Evolutionary conservation across 1,140 invertebrate genomes (phyloP).

Genomic region (Drosophila orena): DNA sequence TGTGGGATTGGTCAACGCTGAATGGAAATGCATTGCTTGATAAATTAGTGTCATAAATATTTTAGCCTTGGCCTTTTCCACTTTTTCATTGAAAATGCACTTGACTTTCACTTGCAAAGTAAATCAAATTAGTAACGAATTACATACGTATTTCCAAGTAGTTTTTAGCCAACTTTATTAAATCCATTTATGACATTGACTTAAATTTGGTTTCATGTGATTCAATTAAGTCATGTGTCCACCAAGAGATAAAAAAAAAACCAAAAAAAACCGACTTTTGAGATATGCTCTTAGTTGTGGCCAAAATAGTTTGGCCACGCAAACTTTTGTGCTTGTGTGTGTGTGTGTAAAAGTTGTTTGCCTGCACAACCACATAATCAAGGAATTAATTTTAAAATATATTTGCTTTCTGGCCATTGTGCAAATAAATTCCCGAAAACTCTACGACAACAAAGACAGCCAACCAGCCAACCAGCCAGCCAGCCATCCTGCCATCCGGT

Average conservation of each 20-base stretch:
- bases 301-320: slow-evolving; percentile 16
- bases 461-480: background rate
- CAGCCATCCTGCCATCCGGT: background rate
- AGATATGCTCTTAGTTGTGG: slow-evolving; percentile 33
- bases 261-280: slow-evolving; percentile 24
- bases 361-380: slow-evolving; percentile 20
- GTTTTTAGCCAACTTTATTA: slow-evolving; percentile 4
- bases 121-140: too few relatives aligned
- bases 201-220: slow-evolving; percentile 25
- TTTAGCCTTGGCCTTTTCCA: too few relatives aligned
- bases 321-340: background rate
- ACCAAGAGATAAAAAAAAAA: background rate
- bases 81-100: too few relatives aligned
- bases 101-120: too few relatives aligned
- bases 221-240: slow-evolving; percentile 30
- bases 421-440: background rate
- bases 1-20: too few relatives aligned
- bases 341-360: slow-evolving; percentile 14
- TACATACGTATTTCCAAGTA: background rate
- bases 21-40: too few relatives aligned
- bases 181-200: background rate
- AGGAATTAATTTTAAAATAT: slow-evolving; percentile 26
- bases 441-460: background rate
- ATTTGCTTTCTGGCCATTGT: slow-evolving; percentile 5
- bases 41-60: too few relatives aligned